A percentile compares a stretch with the other conserved stretches of the same genome.
Conservation (phyloP, 2,113 vertebrate genomes). For the Mandrillus leucophaeus region DNA sequence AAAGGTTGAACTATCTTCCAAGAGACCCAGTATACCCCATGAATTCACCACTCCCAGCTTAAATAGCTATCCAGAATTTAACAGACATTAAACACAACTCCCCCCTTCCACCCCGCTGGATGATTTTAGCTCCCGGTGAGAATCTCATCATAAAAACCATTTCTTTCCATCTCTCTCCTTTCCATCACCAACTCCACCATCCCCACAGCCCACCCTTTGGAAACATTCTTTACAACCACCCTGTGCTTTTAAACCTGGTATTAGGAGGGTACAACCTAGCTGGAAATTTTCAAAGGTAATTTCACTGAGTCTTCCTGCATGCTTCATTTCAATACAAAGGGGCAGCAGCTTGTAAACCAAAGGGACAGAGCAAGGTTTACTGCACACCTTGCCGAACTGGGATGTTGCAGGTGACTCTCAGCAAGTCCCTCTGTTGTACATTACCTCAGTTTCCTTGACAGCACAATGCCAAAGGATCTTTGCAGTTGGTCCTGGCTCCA, state of each 20-base stretch:
- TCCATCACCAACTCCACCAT: background rate
- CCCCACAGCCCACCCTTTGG: conserved; percentile 16
- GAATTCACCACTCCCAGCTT: background rate
- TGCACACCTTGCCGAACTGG: background rate
- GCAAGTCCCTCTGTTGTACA: background rate
- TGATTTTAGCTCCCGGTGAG: background rate
- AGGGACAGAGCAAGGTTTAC: background rate
- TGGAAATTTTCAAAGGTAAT: conserved; percentile 53
- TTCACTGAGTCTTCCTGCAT: background rate
- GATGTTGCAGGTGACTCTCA: background rate
- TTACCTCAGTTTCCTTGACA: background rate
- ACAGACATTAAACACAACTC: conserved; percentile 36
- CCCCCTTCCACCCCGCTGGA: background rate
- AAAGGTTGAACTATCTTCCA: background rate
- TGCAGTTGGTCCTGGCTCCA: background rate
- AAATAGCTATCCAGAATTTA: conserved; percentile 50
- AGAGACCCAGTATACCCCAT: background rate
- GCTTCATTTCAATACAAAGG: conserved; percentile 5
- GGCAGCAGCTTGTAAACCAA: background rate
- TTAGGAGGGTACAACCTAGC: conserved; percentile 21
- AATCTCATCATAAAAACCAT: conserved; percentile 33
- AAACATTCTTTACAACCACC: conserved; percentile 40
- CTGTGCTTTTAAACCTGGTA: conserved; percentile 44
- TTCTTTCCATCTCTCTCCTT: background rate
- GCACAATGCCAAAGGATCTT: background rate